Evolutionary conservation across 92 coral and sea anemone genomes (phyloP).

Genomic region (Anthopleura xanthogrammica): DNA sequence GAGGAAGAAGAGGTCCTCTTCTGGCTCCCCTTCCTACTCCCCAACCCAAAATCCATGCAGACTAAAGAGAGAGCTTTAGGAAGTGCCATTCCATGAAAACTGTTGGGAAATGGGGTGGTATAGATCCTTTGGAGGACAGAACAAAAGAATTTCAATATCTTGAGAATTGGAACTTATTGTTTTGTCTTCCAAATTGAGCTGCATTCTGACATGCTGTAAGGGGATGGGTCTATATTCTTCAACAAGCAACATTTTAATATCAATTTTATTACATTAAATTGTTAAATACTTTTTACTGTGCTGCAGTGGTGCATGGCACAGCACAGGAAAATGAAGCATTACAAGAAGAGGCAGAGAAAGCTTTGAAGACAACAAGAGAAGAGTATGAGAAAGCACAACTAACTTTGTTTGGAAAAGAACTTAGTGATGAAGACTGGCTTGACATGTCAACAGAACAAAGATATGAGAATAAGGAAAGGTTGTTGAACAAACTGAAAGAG

Average conservation of each 20-base stretch:
- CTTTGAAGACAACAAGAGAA: slow-evolving; percentile 28
- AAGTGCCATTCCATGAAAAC: too few relatives aligned
- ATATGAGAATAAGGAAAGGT: slow-evolving; percentile 30
- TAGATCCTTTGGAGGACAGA: too few relatives aligned
- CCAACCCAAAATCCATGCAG: too few relatives aligned
- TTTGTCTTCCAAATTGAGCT: too few relatives aligned
- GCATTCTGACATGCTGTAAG: too few relatives aligned
- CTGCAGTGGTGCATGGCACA: slow-evolving; percentile 67
- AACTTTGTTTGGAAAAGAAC: slow-evolving; percentile 66
- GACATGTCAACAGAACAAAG: slow-evolving; percentile 58
- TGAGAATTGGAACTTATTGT: too few relatives aligned
- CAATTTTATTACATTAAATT: background rate
- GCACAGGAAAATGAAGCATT: slow-evolving; percentile 48
- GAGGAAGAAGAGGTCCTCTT: too few relatives aligned
- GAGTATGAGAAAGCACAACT: slow-evolving; percentile 56
- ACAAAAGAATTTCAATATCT: too few relatives aligned
- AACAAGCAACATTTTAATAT: background rate
- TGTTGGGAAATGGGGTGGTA: too few relatives aligned
- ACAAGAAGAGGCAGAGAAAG: slow-evolving; percentile 37
- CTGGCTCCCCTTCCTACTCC: too few relatives aligned
- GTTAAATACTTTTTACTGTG: background rate
- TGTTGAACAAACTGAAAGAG: slow-evolving; percentile 54
- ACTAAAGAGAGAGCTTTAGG: too few relatives aligned
- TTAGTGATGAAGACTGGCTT: slow-evolving; percentile 70
- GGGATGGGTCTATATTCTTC: too few relatives aligned